Evolutionary conservation across 2,797 vertebrate species (phyloP), one percentile per base, ranked within the genome.

Genomic region (Orientallactaga sibirica): DNA sequence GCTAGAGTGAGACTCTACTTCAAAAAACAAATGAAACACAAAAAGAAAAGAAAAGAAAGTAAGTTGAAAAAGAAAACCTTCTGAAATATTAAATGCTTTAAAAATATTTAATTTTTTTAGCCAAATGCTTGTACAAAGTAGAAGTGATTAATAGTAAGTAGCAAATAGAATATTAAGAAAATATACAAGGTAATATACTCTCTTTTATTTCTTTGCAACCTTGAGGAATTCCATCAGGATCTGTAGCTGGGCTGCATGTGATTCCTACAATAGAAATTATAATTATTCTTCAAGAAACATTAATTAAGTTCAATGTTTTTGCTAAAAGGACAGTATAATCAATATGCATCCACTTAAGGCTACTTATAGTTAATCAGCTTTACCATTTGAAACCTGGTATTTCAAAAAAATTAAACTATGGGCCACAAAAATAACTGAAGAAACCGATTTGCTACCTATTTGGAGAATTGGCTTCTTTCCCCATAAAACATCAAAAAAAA

Each of bases 151-250:
- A 68, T 62, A 96, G 90, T 2, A 96, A 96, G 90, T 2, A 96
- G 18, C 87, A 85, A 95, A 0, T 73, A 66, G 70, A 48, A 96
- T 58, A 93, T 76, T 80, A 92, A 89, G 82, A 96, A 92, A 96
- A 88, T 73, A 95, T 67, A 91, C 5, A 97, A 97, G 95, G 82
- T 91, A 96, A 96, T 90, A 98, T 98, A 99, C 99, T 99, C 99
- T 99, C 99, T 98, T 97, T 99, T 99, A 98, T 99, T 99, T 97
- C 99, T 99, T 99, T 91, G 99, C 99, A 98, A 99, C 99, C 98
- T 99, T 99, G 41, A 99, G 99, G 96, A 99, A 99, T 98, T 99
- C 99, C 99, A 99, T 99, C 92, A 99, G 99, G 97, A 99, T 99
- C 97, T 99, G 99, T 95, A 99, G 98, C 68, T 99, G 99, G 92